These are phyloP conservation scores for Octonoba sinensis DNA, from an alignment of 2,888 invertebrate genomes.

Conservation along the genomic window DNA sequence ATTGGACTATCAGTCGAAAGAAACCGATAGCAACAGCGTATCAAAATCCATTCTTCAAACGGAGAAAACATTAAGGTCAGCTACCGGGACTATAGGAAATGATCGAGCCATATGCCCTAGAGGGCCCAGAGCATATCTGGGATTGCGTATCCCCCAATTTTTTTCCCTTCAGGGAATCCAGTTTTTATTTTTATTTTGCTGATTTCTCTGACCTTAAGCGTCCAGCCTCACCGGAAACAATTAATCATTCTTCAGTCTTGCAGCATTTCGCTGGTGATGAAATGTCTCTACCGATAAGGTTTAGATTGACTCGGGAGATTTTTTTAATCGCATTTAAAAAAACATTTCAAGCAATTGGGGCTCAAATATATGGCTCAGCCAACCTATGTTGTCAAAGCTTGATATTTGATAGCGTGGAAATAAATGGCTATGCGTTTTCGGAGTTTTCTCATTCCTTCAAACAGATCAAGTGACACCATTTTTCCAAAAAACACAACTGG, in stretches of 20 bases:
- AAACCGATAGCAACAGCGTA: conserved; percentile 64
- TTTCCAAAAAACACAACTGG: too few relatives aligned
- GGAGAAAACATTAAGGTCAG: conserved; percentile 62
- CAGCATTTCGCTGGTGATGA: conserved; percentile 37
- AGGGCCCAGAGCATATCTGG: conserved; percentile 43
- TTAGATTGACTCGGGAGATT: conserved; percentile 1
- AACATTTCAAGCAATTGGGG: too few relatives aligned
- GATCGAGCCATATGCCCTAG: conserved; percentile 60
- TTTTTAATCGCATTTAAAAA: neutral
- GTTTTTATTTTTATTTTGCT: conserved; percentile 22
- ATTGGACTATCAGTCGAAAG: conserved; percentile 59
- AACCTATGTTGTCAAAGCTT: too few relatives aligned
- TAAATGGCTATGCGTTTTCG: too few relatives aligned
- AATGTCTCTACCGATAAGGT: conserved; percentile 48
- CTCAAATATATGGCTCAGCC: too few relatives aligned
- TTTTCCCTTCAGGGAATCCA: conserved; percentile 31
- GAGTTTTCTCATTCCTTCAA: too few relatives aligned
- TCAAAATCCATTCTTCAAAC: conserved; percentile 64
- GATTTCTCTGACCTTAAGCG: conserved; percentile 51
- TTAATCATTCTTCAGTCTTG: conserved; percentile 54
- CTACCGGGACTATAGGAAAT: conserved; percentile 48
- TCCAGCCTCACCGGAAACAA: conserved; percentile 47
- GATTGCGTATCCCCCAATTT: conserved; percentile 23
- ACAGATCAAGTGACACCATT: too few relatives aligned
- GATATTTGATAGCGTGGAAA: too few relatives aligned